These are phyloP conservation scores for Battus philenor DNA, from an alignment of 1,140 invertebrate genomes.

Conservation along the genomic window DNA sequence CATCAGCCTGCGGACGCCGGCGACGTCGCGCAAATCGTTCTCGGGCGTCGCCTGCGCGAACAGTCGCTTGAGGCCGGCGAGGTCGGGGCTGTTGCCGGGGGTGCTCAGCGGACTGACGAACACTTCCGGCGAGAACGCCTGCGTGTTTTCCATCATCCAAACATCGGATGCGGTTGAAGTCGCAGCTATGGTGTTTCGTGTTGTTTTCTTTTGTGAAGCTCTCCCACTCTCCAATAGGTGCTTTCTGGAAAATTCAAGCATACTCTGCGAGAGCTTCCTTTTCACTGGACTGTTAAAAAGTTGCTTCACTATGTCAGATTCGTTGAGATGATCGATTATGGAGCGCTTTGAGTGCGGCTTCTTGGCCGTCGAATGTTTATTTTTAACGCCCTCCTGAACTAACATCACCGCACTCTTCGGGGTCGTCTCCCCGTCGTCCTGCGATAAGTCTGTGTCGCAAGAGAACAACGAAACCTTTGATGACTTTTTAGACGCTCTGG, in stretches of 20 bases:
- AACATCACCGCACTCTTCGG: constrained; percentile 57
- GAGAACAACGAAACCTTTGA: constrained; percentile 28
- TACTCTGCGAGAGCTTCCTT: constrained; percentile 66
- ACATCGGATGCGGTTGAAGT: constrained; percentile 26
- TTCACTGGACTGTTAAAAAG: constrained; percentile 70
- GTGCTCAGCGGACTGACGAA: constrained; percentile 54
- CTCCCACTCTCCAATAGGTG: constrained; percentile 40
- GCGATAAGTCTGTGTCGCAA: neutral
- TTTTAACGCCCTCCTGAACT: constrained; percentile 59
- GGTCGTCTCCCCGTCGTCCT: constrained; percentile 45
- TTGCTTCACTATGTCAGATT: constrained; percentile 64
- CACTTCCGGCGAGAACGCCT: constrained; percentile 34
- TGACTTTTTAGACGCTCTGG: constrained; percentile 23
- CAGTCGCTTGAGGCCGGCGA: constrained; percentile 38
- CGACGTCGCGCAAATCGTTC: constrained; percentile 64
- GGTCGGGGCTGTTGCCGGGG: constrained; percentile 33
- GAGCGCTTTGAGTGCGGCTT: constrained; percentile 62
- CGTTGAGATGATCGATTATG: constrained; percentile 63
- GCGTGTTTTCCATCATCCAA: constrained; percentile 31
- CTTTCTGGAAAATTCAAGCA: constrained; percentile 53
- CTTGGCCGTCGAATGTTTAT: constrained; percentile 71
- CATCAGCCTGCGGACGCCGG: constrained; percentile 51
- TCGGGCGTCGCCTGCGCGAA: constrained; percentile 45
- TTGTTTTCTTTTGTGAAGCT: constrained; percentile 20
- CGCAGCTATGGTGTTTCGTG: constrained; percentile 32